phyloP scores from a whole-genome alignment of 2,113 vertebrate genomes.

The Colius striatus region DNA sequence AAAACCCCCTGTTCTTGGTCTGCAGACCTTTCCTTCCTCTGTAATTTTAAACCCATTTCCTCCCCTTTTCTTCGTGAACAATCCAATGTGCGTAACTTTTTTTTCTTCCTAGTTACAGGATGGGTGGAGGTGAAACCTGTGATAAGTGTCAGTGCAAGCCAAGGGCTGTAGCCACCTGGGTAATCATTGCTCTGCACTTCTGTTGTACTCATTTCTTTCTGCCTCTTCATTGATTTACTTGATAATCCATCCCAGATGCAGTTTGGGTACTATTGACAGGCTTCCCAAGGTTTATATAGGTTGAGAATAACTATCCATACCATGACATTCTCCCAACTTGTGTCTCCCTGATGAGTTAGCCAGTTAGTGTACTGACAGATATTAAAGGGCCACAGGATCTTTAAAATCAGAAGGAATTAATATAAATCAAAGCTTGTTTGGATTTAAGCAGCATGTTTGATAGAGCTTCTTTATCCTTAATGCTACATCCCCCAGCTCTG shows the following conservation, averaged over 20 bases:
- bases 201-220: accelerated
- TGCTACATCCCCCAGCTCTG: background rate
- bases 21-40: slow-evolving; percentile 50
- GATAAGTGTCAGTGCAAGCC: background rate
- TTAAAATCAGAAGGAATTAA: background rate
- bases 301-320: background rate
- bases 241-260: too few species aligned
- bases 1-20: background rate
- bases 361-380: background rate
- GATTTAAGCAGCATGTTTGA: background rate
- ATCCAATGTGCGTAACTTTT: background rate
- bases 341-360: accelerated
- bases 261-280: background rate
- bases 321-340: background rate
- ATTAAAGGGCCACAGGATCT: background rate
- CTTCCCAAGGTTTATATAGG: background rate
- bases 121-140: background rate
- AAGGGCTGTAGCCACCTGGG: background rate
- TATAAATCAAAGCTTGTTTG: background rate
- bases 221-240: background rate
- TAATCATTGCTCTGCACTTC: background rate
- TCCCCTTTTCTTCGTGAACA: background rate
- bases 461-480: background rate
- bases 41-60: slow-evolving; percentile 48
- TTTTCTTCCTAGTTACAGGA: background rate